Percentiles rank a stretch among this genome's conserved stretches.
Conservation (phyloP, 2,888 invertebrate genomes). For the Acleris literana region DNA sequence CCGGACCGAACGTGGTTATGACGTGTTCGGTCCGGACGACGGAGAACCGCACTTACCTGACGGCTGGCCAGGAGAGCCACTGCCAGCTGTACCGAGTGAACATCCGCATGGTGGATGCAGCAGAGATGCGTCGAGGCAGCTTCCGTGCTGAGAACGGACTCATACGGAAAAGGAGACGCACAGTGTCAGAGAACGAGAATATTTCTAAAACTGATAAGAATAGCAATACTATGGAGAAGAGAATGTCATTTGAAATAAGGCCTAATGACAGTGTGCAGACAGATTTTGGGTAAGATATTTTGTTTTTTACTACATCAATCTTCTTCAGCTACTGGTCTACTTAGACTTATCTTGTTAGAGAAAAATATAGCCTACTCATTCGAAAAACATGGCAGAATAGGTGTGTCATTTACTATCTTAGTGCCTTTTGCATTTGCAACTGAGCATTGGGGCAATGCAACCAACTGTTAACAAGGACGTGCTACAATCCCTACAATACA, state of each 20-base stretch:
- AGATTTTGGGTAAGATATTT: constrained; percentile 86
- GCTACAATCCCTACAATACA: too few relatives aligned
- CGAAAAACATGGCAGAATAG: too few relatives aligned
- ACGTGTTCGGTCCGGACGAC: constrained; percentile 91
- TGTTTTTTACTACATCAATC: neutral
- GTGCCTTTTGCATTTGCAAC: too few relatives aligned
- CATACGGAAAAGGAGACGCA: constrained; percentile 72
- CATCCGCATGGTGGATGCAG: constrained; percentile 81
- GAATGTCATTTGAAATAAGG: constrained; percentile 89
- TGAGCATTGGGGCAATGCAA: too few relatives aligned
- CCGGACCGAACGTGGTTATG: constrained; percentile 95
- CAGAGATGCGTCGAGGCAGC: constrained; percentile 83
- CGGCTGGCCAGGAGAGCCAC: constrained; percentile 96
- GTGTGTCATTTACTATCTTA: too few relatives aligned
- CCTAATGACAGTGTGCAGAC: constrained; percentile 93
- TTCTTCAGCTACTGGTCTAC: neutral
- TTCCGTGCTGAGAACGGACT: constrained; percentile 79
- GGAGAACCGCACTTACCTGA: constrained; percentile 90
- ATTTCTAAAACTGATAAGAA: constrained; percentile 74
- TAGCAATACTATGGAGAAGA: constrained; percentile 78
- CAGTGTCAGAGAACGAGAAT: constrained; percentile 82
- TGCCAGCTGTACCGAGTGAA: constrained; percentile 92
- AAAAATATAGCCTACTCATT: too few relatives aligned
- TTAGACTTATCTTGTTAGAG: too few relatives aligned
- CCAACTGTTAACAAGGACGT: too few relatives aligned